Evolutionary conservation across 2,113 vertebrate species (phyloP).

Genomic region (Columbina picui): DNA sequence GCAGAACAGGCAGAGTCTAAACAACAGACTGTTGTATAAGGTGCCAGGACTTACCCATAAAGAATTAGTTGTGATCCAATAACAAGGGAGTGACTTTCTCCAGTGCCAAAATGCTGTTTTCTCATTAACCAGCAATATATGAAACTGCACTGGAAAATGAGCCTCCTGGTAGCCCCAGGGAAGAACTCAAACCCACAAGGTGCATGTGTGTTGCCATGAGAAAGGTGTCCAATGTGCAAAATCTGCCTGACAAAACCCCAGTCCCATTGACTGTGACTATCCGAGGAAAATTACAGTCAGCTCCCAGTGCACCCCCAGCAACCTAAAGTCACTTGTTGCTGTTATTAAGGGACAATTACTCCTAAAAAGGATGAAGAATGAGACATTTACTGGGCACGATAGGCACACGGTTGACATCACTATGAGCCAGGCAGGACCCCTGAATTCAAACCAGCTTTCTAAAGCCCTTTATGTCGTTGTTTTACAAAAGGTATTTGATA

Average conservation of each 20-base stretch:
- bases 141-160: background rate
- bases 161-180: background rate
- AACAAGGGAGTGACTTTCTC: background rate
- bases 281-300: background rate
- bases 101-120: background rate
- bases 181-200: background rate
- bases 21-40: background rate
- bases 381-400: conserved; percentile 4
- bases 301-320: background rate
- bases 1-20: background rate
- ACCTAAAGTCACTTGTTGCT: background rate
- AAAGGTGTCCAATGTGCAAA: background rate
- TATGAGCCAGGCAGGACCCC: background rate
- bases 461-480: conserved; percentile 29
- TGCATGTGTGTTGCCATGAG: rapidly evolving
- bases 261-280: background rate
- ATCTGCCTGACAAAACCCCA: background rate
- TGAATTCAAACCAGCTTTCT: conserved; percentile 18
- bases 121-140: background rate
- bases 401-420: conserved; percentile 15
- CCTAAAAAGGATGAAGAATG: conserved; percentile 13
- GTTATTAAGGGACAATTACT: conserved; percentile 26
- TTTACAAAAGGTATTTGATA: conserved; percentile 57
- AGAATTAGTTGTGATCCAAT: background rate
- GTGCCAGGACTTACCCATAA: background rate